phyloP scores from a whole-genome alignment of 2,113 vertebrate species.

The Hippocampus mohnikei region DNA sequence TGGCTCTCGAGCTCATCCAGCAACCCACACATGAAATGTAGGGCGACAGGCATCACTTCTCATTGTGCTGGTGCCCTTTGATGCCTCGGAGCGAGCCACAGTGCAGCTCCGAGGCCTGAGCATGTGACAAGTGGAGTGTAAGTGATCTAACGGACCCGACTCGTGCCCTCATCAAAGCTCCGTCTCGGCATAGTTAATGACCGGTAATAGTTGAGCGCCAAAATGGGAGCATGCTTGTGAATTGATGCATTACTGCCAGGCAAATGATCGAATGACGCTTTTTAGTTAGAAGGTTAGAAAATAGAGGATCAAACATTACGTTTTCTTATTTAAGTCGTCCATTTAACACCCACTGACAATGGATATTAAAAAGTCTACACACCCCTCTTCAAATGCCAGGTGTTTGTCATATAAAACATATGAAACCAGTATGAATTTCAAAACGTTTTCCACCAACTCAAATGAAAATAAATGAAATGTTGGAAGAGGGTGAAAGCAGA shows the following conservation, averaged over 20 bases:
- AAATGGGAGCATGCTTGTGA: slow-evolving; percentile 20
- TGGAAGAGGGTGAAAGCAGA: no score
- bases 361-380: not conserved
- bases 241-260: slow-evolving; percentile 16
- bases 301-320: not conserved
- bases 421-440: no score
- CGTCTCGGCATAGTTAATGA: slow-evolving; percentile 24
- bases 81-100: slow-evolving; percentile 39
- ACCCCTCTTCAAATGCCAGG: not conserved
- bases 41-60: slow-evolving; percentile 62
- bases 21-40: slow-evolving; percentile 33
- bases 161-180: slow-evolving; percentile 28
- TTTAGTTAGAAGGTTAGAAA: slow-evolving; percentile 6
- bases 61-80: slow-evolving; percentile 41
- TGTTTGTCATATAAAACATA: not conserved
- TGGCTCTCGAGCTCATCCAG: slow-evolving; percentile 10
- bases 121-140: slow-evolving; percentile 49
- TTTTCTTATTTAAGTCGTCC: not conserved
- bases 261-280: slow-evolving; percentile 12
- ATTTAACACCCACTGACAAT: not conserved
- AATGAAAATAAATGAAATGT: not conserved
- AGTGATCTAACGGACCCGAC: slow-evolving; percentile 38
- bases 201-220: slow-evolving; percentile 9
- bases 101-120: slow-evolving; percentile 42
- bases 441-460: not conserved